phyloP scores from a whole-genome alignment of 2,113 vertebrate genomes.

The Rhinogobius similis region DNA sequence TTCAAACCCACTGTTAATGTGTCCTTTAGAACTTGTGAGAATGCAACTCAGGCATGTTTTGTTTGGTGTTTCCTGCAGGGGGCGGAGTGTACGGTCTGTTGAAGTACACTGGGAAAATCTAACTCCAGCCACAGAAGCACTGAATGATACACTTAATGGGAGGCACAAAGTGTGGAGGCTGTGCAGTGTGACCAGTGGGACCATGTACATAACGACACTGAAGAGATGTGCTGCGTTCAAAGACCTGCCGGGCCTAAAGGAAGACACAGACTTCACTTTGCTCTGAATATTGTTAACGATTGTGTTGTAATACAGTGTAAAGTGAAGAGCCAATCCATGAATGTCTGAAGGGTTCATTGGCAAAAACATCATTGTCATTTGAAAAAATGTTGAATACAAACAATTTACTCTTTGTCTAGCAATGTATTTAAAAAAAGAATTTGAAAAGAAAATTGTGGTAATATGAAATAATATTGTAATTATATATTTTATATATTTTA shows the following conservation, averaged over 20 bases:
- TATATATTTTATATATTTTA: too few species aligned
- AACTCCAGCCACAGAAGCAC: slow-evolving; percentile 5
- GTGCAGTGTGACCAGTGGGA: neutral
- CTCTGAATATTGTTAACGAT: neutral
- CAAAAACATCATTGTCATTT: too few species aligned
- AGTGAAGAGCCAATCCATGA: neutral
- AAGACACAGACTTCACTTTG: neutral
- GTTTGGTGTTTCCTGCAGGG: slow-evolving; percentile 56
- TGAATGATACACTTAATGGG: neutral
- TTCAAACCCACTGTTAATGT: too few species aligned
- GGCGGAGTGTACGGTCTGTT: slow-evolving; percentile 69
- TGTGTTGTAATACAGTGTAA: neutral
- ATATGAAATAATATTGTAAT: too few species aligned
- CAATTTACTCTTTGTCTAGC: too few species aligned
- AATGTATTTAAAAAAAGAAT: too few species aligned
- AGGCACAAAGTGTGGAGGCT: slow-evolving; percentile 1
- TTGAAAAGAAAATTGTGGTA: too few species aligned
- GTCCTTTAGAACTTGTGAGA: too few species aligned
- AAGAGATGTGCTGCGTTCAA: neutral
- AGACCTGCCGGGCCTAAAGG: neutral
- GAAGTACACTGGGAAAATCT: slow-evolving; percentile 62
- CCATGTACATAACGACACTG: neutral
- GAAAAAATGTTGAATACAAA: too few species aligned
- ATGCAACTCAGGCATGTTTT: neutral
- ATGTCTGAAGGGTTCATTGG: neutral